A percentile compares a stretch with the other conserved stretches of the same genome.
Evolutionary conservation across 2,888 invertebrate species (phyloP).

Genomic region (Laothoe populi): DNA sequence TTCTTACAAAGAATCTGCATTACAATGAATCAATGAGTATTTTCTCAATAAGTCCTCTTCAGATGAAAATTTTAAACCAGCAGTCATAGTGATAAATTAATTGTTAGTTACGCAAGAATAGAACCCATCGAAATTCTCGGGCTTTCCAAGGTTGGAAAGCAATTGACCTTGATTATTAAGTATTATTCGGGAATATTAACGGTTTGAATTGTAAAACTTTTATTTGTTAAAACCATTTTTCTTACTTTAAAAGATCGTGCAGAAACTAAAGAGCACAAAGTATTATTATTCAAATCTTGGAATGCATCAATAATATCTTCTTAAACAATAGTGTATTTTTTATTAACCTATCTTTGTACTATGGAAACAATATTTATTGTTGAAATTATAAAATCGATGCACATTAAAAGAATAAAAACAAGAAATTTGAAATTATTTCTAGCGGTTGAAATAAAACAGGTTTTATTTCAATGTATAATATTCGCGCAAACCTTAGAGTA

Average conservation of each 20-base stretch:
- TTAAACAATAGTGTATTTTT: not conserved
- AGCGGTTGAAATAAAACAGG: too few relatives aligned
- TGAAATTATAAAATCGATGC: too few relatives aligned
- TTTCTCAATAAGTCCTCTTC: not conserved
- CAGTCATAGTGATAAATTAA: not conserved
- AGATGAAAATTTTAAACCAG: not conserved
- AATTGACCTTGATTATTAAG: not conserved
- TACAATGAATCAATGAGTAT: conserved; percentile 28
- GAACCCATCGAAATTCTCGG: not conserved
- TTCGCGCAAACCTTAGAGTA: too few relatives aligned
- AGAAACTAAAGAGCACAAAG: not conserved
- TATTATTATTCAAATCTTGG: not conserved
- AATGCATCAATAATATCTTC: not conserved
- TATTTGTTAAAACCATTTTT: not conserved
- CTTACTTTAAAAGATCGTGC: not conserved
- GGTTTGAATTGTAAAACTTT: not conserved
- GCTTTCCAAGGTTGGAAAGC: not conserved
- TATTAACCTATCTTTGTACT: not conserved
- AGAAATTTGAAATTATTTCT: too few relatives aligned
- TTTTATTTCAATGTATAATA: too few relatives aligned
- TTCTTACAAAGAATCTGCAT: conserved; percentile 32
- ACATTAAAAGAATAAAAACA: not conserved
- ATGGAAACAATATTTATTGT: too few relatives aligned
- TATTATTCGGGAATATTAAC: not conserved
- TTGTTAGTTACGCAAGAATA: not conserved